A percentile compares a stretch with the other conserved stretches of the same genome.
Evolutionary conservation across 1,140 invertebrate species (phyloP).

Genomic region (Capitella teleta): DNA sequence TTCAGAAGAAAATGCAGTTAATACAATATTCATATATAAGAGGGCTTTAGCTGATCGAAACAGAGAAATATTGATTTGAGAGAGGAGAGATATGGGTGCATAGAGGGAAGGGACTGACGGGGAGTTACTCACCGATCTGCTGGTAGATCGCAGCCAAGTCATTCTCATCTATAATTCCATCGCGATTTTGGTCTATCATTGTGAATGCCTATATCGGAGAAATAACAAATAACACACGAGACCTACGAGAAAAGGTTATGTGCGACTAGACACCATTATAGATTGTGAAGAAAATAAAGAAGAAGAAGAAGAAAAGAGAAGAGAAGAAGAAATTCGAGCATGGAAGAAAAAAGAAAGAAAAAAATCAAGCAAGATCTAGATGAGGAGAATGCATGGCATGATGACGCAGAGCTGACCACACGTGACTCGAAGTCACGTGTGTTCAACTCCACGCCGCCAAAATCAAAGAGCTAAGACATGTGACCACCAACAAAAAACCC

Average conservation of each 20-base stretch:
- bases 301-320: too few species aligned
- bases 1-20: too few species aligned
- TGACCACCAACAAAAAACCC: too few species aligned
- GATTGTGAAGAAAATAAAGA: too few species aligned
- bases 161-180: constrained; percentile 90
- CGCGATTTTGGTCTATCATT: constrained; percentile 97
- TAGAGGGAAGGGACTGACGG: background rate
- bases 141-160: constrained; percentile 93
- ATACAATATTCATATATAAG: background rate
- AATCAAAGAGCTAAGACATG: too few species aligned
- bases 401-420: too few species aligned
- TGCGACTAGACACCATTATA: background rate
- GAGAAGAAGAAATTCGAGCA: too few species aligned
- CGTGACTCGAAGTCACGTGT: too few species aligned
- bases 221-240: background rate
- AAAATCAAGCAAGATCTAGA: too few species aligned
- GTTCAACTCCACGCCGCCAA: too few species aligned
- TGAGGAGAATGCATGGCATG: too few species aligned
- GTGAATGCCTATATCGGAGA: constrained; percentile 66
- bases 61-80: background rate
- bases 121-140: constrained; percentile 58
- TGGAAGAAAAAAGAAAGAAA: too few species aligned
- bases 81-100: background rate
- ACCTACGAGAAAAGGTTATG: background rate
- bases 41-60: background rate